Evolutionary conservation across 2,888 invertebrate genomes (phyloP), one percentile per base, ranked within the genome.

Genomic region (Hyles lineata): DNA sequence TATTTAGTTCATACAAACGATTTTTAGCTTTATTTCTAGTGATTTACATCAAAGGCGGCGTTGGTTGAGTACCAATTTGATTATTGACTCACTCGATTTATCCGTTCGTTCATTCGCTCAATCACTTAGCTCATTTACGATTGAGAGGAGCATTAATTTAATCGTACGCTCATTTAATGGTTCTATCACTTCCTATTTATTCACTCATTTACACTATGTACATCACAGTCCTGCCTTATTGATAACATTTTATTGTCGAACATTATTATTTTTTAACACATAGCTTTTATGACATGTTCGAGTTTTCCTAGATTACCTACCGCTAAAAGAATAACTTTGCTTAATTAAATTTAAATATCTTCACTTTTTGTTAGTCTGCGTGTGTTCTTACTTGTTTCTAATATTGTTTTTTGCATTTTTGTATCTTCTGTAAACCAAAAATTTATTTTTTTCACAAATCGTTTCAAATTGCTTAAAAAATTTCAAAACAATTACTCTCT

Each of bases 41-140:
- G 55, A 55, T 55, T 43, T 43, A 29, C 62, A 32, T 62, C 32
- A 32, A 62, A 62, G 62, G 62, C 55, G 55, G 7, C n/a, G n/a
- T 32, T 19, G 9, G 62, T 7, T 62, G 62, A 29, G 61, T 61
- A 29, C n/a, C 62, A 62, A 62, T 62, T 62, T 61, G 29, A 0
- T 61, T 62, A 62, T 62, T 62, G 35, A 62, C 19, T 62, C 32
- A 35, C 29, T 15, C 32, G 32, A 32, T 6, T 62, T 17, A 32
- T 62, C 15, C 25, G 15, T 61, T n/a, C 19, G 19, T 62, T 32
- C 35, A 62, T 35, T 62, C 62, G 17, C 9, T 35, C 32, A 62
- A 62, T 35, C 8, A 9, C 17, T 17, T 61, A 61, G n/a, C 35
- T 35, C 32, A 32, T 32, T 35, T 2, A 9, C 17, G 19, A 61